Evolutionary conservation across 2,113 vertebrate genomes (phyloP).

Genomic region (Megaceryle maxima): DNA sequence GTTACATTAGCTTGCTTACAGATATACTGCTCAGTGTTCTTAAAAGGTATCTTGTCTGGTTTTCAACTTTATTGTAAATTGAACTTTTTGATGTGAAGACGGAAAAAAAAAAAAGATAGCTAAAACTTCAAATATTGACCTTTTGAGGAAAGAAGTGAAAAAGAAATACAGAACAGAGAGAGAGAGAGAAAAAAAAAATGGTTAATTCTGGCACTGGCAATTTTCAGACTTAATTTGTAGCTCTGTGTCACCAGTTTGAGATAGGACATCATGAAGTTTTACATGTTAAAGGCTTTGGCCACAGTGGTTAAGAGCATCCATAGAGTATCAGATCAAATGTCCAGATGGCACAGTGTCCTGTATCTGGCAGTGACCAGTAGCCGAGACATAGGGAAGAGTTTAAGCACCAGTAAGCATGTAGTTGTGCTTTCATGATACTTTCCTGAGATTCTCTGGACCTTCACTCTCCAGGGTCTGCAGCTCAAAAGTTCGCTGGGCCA

Average conservation of each 20-base stretch:
- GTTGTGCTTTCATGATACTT: not conserved
- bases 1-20: not conserved
- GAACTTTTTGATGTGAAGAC: not conserved
- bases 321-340: not conserved
- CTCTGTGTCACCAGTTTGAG: not conserved
- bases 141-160: not conserved
- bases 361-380: not conserved
- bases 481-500: not conserved
- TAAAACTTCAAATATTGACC: not conserved
- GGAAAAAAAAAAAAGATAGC: not conserved
- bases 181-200: not conserved
- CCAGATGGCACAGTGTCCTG: not conserved
- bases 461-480: not conserved
- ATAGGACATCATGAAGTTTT: not conserved
- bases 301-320: not conserved
- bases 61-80: not conserved
- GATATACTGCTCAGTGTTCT: not conserved
- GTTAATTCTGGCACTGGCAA: not conserved
- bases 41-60: not conserved
- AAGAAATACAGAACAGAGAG: not conserved
- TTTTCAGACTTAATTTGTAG: not conserved
- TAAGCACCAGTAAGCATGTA: not conserved
- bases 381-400: not conserved
- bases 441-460: not conserved
- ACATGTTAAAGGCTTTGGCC: not conserved